phyloP scores from a whole-genome alignment of 2,797 vertebrate species.

The Lophotriccus pileatus region DNA sequence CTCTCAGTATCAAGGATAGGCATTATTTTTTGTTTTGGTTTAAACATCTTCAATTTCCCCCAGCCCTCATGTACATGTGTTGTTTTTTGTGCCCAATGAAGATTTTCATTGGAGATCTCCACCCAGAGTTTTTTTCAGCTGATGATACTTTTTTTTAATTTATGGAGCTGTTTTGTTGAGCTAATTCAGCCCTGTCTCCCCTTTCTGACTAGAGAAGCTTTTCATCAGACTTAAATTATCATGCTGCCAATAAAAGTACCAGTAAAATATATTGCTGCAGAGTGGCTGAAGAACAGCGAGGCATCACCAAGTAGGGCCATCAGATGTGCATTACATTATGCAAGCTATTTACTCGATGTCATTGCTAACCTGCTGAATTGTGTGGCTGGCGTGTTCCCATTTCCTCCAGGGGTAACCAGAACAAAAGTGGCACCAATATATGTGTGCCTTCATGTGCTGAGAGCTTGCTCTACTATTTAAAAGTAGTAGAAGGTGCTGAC shows the following conservation, averaged over 20 bases:
- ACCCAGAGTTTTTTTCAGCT: not conserved
- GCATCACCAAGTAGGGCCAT: not conserved
- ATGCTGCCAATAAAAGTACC: not conserved
- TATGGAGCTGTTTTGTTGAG: not conserved
- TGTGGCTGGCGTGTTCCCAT: slow-evolving; percentile 36
- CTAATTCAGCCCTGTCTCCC: not conserved
- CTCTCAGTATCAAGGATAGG: not conserved
- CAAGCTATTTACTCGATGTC: slow-evolving; percentile 18
- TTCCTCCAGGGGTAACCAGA: slow-evolving; percentile 31
- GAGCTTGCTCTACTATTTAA: slow-evolving; percentile 14
- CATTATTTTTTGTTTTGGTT: not conserved
- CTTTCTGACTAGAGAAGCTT: not conserved
- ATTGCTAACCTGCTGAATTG: not conserved
- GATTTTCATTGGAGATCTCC: not conserved
- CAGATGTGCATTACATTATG: not conserved
- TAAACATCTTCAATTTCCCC: not conserved
- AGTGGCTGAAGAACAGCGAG: not conserved
- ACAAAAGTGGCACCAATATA: slow-evolving; percentile 42
- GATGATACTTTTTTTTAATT: not conserved
- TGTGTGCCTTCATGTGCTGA: slow-evolving; percentile 15
- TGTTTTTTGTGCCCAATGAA: not conserved
- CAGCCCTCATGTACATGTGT: fast-evolving
- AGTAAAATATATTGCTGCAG: slow-evolving; percentile 18
- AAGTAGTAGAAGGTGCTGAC: slow-evolving; percentile 33
- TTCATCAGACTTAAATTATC: slow-evolving; percentile 28